Base-by-base conservation (phyloP, 2,888 invertebrate genomes). In the Acrocera orbiculus region DNA sequence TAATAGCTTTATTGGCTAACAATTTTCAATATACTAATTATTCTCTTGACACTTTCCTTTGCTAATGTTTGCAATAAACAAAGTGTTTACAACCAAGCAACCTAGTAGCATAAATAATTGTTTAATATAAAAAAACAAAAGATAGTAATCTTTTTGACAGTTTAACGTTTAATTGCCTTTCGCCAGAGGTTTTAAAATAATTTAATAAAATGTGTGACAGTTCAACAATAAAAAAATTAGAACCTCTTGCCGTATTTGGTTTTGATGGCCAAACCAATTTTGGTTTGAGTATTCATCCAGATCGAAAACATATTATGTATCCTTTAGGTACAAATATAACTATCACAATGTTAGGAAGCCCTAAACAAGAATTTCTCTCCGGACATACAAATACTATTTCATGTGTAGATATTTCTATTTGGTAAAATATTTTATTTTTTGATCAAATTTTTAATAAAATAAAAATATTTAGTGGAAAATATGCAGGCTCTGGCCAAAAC, bases 401-500 rank as follows among this genome's bases (percentile, higher is more conserved):
- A 0, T 70, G 81, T 3, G 63, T 87, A 15, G 76, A 78, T 30
- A 55, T 86, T 9, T 90, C 92, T 8, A 64, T 66, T 1, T 62
- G 58, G 53, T 52, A 40, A 38, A 39, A 7, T 8, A 17, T 9
- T n/a, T 14, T 32, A 14, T 17, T 15, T 2, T 24, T 7, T 30
- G 16, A 5, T 6, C 4, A 22, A 5, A 19, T 19, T 19, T 19
- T 19, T 19, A 19, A 22, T 17, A 29, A 17, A 10, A 17, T 20
- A 15, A 10, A 22, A 9, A 28, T 29, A 9, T 30, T 9, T 17
- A 65, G 70, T 44, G 85, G 92, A 16, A 74, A 73, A 15, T 82
- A 70, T 47, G 63, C 93, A 24, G 92, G 85, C 5, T 87, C 90
- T 0, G 92, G 92, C 0, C 89, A 92, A 60, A 71, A 79, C 24